Conservation (phyloP, 1,140 invertebrate genomes). For the Euschistus heros region DNA sequence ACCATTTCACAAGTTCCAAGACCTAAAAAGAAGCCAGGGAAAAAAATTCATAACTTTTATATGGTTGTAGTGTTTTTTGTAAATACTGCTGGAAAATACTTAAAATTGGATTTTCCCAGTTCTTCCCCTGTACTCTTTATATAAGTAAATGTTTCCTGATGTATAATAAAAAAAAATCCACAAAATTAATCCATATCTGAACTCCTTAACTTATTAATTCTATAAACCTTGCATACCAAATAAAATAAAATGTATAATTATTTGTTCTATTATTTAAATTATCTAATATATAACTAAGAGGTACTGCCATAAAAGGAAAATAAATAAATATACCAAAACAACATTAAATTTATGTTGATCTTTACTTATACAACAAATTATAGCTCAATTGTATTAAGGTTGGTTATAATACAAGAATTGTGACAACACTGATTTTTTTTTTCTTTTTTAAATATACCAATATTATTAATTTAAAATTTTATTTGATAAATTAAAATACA, state of each 20-base stretch:
- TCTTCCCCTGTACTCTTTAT: no score
- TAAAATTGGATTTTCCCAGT: no score
- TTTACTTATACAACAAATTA: conserved; percentile 19
- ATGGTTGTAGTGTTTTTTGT: no score
- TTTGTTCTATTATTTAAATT: neutral
- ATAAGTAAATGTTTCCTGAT: no score
- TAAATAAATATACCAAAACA: neutral
- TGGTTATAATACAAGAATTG: conserved; percentile 16
- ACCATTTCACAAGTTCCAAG: no score
- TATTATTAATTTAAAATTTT: conserved; percentile 7
- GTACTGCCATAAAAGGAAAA: neutral
- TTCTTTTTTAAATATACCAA: conserved; percentile 1
- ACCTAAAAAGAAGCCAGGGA: no score
- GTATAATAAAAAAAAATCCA: neutral
- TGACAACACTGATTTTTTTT: conserved; percentile 16
- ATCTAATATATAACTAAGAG: neutral
- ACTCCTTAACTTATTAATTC: neutral
- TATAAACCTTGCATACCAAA: neutral
- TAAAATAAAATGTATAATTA: neutral
- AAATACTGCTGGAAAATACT: no score
- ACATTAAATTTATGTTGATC: conserved; percentile 12
- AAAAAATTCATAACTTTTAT: no score
- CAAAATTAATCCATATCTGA: neutral
- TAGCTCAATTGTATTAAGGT: conserved; percentile 12
- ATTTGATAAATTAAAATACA: conserved; percentile 12